Evolutionary conservation across 2,797 vertebrate species (phyloP).

Genomic region (Mus minutoides): DNA sequence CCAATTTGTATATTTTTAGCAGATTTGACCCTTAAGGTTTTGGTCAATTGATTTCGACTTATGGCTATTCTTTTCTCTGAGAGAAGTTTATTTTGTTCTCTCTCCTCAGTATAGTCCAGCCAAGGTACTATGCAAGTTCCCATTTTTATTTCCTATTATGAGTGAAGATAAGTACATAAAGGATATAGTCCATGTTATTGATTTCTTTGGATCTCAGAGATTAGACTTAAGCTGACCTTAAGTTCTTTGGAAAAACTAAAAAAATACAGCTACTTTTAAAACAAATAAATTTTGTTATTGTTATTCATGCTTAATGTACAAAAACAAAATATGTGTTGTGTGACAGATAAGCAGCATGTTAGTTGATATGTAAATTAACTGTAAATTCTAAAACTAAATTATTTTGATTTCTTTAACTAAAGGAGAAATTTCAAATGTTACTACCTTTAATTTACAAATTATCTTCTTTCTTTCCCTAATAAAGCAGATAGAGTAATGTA

Average conservation of each 20-base stretch:
- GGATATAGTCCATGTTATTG: background rate
- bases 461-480: background rate
- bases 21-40: constrained; percentile 26
- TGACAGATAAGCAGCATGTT: constrained; percentile 16
- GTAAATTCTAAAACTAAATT: constrained; percentile 51
- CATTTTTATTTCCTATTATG: constrained; percentile 38
- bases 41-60: constrained; percentile 42
- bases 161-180: background rate
- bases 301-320: constrained; percentile 6
- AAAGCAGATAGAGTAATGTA: background rate
- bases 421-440: constrained; percentile 49
- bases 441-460: constrained; percentile 19
- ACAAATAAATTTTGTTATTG: background rate
- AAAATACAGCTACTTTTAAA: constrained; percentile 42
- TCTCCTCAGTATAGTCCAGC: constrained; percentile 20
- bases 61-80: background rate
- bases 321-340: background rate
- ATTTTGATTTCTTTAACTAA: constrained; percentile 11
- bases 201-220: constrained; percentile 47
- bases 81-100: constrained; percentile 55
- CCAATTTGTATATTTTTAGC: constrained; percentile 31
- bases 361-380: constrained; percentile 47
- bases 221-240: constrained; percentile 46
- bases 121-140: constrained; percentile 16
- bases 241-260: constrained; percentile 33